Percentiles rank a stretch among this genome's conserved stretches.
These are phyloP conservation scores for Neodiprion pinetum DNA, from an alignment of 1,140 invertebrate species.

Conservation along the genomic window DNA sequence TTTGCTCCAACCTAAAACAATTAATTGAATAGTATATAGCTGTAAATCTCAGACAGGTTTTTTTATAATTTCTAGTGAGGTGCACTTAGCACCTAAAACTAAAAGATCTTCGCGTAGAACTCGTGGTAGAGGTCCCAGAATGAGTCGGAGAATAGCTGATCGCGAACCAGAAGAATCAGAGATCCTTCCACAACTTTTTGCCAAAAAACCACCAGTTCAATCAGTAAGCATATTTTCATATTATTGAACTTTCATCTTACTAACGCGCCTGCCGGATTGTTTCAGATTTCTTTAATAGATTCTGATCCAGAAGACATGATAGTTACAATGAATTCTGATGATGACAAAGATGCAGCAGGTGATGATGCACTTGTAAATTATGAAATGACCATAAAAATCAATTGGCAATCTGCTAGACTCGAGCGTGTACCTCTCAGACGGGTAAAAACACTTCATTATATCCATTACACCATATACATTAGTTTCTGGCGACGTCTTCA, in stretches of 20 bases:
- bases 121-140: neutral
- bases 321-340: neutral
- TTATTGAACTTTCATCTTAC: neutral
- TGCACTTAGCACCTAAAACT: neutral
- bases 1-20: too few species aligned
- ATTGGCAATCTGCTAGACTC: conserved; percentile 8
- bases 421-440: conserved; percentile 11
- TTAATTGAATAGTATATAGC: too few species aligned
- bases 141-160: neutral
- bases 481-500: too few species aligned
- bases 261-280: neutral
- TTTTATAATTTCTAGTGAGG: neutral
- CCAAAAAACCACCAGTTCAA: neutral
- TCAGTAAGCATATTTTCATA: neutral
- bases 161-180: neutral
- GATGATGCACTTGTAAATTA: conserved; percentile 14
- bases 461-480: neutral
- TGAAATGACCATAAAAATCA: conserved; percentile 17
- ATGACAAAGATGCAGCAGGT: neutral
- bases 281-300: neutral
- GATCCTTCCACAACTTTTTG: neutral
- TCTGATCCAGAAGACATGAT: neutral
- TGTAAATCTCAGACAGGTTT: neutral
- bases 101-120: neutral
- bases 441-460: conserved; percentile 4